Percentiles rank a stretch among this genome's conserved stretches.
Evolutionary conservation across 2,113 vertebrate genomes (phyloP).

Genomic region (Forbesichthys agassizii): DNA sequence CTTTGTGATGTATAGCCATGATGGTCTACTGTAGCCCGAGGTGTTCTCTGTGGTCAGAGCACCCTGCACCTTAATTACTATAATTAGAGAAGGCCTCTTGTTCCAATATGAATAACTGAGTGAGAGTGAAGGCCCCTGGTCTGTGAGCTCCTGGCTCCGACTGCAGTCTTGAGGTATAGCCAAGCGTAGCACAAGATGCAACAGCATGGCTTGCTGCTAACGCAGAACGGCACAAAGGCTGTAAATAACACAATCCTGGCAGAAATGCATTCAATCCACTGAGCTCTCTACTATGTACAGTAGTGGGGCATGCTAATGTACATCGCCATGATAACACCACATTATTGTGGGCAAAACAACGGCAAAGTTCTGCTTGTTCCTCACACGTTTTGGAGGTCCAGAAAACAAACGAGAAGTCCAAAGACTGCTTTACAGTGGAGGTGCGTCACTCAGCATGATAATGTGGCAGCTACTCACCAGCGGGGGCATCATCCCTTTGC

Average conservation of each 20-base stretch:
- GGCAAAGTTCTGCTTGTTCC: not conserved
- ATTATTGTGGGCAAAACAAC: conserved; percentile 28
- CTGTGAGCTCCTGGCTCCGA: conserved; percentile 24
- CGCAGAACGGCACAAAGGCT: conserved; percentile 3
- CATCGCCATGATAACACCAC: conserved; percentile 19
- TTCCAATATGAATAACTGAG: conserved; percentile 68
- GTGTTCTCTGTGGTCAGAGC: conserved; percentile 56
- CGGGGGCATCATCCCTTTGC: conserved; percentile 99
- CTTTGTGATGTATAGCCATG: conserved; percentile 51
- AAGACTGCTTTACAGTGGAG: conserved; percentile 25
- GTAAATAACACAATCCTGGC: conserved; percentile 4
- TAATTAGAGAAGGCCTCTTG: conserved; percentile 55
- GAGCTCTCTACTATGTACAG: conserved; percentile 10
- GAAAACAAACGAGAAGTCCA: conserved; percentile 15
- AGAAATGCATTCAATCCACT: conserved; percentile 15
- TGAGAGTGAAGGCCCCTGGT: conserved; percentile 49
- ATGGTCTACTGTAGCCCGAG: conserved; percentile 49
- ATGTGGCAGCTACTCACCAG: conserved; percentile 82
- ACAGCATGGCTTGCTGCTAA: conserved; percentile 1
- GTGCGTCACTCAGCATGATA: conserved; percentile 34
- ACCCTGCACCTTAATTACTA: conserved; percentile 61
- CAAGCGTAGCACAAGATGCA: conserved; percentile 19
- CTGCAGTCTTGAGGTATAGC: conserved; percentile 12
- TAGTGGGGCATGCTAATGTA: not conserved
- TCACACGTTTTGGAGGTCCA: conserved; percentile 3